These are phyloP conservation scores for Pheosia gnoma DNA, from an alignment of 2,888 invertebrate genomes.

Conservation along the genomic window DNA sequence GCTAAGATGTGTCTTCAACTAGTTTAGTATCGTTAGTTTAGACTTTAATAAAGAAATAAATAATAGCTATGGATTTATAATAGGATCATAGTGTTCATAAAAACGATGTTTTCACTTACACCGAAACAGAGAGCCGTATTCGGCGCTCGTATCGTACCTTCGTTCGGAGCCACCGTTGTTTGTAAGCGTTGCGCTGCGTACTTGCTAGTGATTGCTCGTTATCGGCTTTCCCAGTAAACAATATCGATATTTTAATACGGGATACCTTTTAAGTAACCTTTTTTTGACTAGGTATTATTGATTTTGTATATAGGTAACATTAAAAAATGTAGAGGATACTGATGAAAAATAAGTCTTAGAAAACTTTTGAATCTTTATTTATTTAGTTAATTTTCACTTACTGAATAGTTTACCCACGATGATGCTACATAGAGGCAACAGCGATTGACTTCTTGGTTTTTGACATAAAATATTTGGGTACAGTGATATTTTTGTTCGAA, in stretches of 20 bases:
- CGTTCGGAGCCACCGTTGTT: conserved; percentile 66
- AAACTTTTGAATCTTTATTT: not conserved
- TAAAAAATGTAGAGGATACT: not conserved
- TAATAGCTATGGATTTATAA: not conserved
- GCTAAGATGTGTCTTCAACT: too few species aligned
- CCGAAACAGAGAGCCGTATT: conserved; percentile 61
- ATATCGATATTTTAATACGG: conserved; percentile 37
- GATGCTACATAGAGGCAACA: too few species aligned
- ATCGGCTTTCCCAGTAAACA: conserved; percentile 44
- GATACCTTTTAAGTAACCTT: too few species aligned
- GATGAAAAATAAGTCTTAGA: not conserved
- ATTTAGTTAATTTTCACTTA: not conserved
- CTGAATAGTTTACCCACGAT: too few species aligned
- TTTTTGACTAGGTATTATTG: too few species aligned
- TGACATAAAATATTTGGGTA: too few species aligned
- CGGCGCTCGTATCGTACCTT: conserved; percentile 61
- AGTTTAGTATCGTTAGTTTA: too few species aligned
- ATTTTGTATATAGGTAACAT: too few species aligned
- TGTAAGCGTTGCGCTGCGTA: conserved; percentile 69
- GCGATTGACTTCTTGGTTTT: too few species aligned
- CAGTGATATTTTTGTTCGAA: too few species aligned
- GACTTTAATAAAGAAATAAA: not conserved
- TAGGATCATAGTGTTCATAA: conserved; percentile 6
- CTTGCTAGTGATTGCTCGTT: conserved; percentile 51
- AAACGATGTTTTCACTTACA: conserved; percentile 25